Conservation (phyloP, 2,113 vertebrate species). For the Gasterosteus nipponicus region DNA sequence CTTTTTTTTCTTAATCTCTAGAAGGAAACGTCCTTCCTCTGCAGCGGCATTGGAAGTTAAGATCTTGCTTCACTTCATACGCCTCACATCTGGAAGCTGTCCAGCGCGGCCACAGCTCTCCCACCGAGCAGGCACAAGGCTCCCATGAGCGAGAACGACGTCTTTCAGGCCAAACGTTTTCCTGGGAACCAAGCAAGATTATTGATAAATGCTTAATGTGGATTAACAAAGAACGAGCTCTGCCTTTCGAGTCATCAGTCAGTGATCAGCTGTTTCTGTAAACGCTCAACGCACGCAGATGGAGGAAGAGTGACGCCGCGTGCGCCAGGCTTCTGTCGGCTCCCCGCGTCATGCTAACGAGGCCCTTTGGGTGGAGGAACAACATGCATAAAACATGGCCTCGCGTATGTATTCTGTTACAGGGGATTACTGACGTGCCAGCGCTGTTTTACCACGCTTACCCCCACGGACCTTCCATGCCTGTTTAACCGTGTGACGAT, state of each 20-base stretch:
- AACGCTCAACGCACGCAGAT: not conserved
- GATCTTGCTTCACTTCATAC: slow-evolving; percentile 1
- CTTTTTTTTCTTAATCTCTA: not conserved
- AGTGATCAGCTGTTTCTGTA: slow-evolving; percentile 15
- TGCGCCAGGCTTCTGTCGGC: slow-evolving; percentile 17
- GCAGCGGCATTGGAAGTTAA: slow-evolving; percentile 4
- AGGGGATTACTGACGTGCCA: slow-evolving; percentile 28
- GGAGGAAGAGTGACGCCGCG: not conserved
- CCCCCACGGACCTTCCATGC: slow-evolving; percentile 30
- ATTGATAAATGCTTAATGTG: too few species aligned
- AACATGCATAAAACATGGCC: not conserved
- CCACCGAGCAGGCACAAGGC: slow-evolving; percentile 7
- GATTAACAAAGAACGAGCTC: not conserved
- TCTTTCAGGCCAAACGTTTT: slow-evolving; percentile 12
- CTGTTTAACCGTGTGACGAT: slow-evolving; percentile 17
- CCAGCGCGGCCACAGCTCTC: slow-evolving; percentile 10
- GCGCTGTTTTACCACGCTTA: slow-evolving; percentile 30
- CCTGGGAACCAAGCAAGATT: not conserved
- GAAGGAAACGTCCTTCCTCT: not conserved
- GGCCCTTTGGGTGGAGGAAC: slow-evolving; percentile 9
- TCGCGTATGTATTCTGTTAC: slow-evolving; percentile 41
- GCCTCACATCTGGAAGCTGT: too few species aligned
- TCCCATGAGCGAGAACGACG: slow-evolving; percentile 18
- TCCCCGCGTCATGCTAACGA: not conserved
- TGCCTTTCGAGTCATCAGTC: not conserved